phyloP scores from a whole-genome alignment of 2,113 vertebrate species.

The Osmerus eperlanus region DNA sequence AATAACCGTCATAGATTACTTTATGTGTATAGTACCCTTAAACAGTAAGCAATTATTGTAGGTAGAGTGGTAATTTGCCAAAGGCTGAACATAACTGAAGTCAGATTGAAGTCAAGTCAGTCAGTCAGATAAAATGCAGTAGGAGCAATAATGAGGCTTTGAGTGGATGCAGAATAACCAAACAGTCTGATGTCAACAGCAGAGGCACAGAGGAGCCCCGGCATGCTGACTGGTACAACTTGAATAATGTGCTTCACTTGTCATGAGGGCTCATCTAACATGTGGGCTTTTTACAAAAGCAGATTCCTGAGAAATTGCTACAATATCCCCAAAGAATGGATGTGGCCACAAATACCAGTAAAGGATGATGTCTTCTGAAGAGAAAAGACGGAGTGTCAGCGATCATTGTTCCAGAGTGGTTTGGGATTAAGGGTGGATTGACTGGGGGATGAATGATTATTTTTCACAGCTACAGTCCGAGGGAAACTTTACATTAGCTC shows the following conservation, averaged over 20 bases:
- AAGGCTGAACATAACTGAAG: too few relatives aligned
- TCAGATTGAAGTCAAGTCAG: too few relatives aligned
- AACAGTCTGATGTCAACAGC: background rate
- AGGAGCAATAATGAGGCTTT: too few relatives aligned
- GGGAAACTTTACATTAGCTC: background rate
- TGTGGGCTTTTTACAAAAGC: conserved; percentile 19
- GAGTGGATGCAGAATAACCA: background rate
- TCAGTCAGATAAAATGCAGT: too few relatives aligned
- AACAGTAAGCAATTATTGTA: too few relatives aligned
- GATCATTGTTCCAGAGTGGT: conserved; percentile 10
- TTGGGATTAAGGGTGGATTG: conserved; percentile 33
- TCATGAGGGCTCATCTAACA: conserved; percentile 16
- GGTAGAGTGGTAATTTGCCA: too few relatives aligned
- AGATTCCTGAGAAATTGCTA: conserved; percentile 45
- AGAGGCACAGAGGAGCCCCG: conserved; percentile 5
- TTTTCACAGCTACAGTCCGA: background rate
- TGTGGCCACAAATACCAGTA: conserved; percentile 15
- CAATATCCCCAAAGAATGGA: conserved; percentile 36
- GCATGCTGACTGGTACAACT: conserved; percentile 11
- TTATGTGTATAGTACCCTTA: too few relatives aligned
- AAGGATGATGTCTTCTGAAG: conserved; percentile 2
- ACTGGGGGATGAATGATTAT: conserved; percentile 14
- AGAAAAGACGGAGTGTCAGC: background rate
- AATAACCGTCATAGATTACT: too few relatives aligned
- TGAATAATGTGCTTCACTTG: conserved; percentile 28